Base-by-base conservation (phyloP, 2,797 vertebrate species). In the Cyprinodon diabolis region DNA sequence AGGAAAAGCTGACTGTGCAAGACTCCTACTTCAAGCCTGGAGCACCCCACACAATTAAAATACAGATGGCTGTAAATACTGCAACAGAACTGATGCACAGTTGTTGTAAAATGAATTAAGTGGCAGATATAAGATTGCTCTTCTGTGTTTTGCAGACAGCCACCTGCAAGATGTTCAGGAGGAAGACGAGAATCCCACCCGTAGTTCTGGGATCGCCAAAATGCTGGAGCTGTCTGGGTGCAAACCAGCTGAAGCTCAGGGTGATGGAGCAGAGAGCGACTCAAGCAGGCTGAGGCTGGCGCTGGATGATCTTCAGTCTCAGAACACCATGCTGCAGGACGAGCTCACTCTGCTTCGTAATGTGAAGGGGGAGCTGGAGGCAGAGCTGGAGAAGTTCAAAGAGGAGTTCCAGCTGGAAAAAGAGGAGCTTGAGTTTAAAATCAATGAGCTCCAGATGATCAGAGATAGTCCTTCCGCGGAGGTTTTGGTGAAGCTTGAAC, bases 371-470 rank as follows among this genome's bases (percentile, higher is more conserved):
- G 96, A 96, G 85, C 94, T 99, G 5, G 97, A 99, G 84, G 92
- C 94, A 45, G 96, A 99, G 75, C 92, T 97, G 68, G 94, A 96
- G 4, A 94, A 90, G 56, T 52, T 90, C 73, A 97, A 94, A 80
- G 96, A 97, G 78, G 98, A 99, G 66, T 97, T 97, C 81, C 96
- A 96, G 73, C 90, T 95, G 69, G 98, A 99, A 80, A 94, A 92
- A 72, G 98, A 99, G 83, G 98, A 99, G 75, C 90, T 99, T 70
- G 98, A 99, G 76, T 99, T 99, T 83, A 99, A 98, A 92, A 95
- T 99, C 76, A 96, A 99, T 81, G 98, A 99, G 88, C 80, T 99
- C 54, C 96, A 97, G 66, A 94, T 98, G 92, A 91, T 76, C 81
- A 96, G 95, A 80, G 96, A 98, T 10, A 89, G 93, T 25, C 79